Base-by-base conservation (phyloP, 2,113 vertebrate genomes). In the Salvelinus alpinus region DNA sequence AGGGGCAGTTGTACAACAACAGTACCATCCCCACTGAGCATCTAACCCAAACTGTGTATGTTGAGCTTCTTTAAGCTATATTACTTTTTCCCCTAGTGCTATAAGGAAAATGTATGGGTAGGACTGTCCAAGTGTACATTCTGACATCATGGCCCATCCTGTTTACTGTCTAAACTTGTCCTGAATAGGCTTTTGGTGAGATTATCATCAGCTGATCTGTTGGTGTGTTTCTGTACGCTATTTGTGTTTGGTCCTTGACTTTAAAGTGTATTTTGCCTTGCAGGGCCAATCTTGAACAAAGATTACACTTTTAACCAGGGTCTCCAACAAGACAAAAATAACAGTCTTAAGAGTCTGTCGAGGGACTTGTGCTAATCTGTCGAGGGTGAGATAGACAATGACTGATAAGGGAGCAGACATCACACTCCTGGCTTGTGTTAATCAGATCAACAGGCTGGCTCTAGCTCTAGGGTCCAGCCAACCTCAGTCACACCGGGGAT, bases 361-460 rank as follows among this genome's bases (percentile, higher is more conserved):
- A 60, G 59, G 14, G 20, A 18, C 14, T 20, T 89, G 88, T 31
- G 31, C 31, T 31, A 31, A 31, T 16, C 12, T 16, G 20, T 14
- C 3, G 1, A 60, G 59, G 14, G 20, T 31, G 74, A 88, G 88
- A 91, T 81, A 85, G 88, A 88, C 20, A 86, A 89, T 88, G 91
- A 91, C 88, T 80, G 89, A 92, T 86, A 88, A 82, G 72, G 66
- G 64, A 74, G 71, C 16, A 87, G 80, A 88, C 87, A 84, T 87
- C 68, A 68, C 18, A n/a, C 71, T 67, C 71, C 62, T 78, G 76
- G 69, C 20, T 4, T 60, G 38, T 80, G 47, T 83, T 70, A 83
- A 69, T 54, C 64, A 59, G 80, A 85, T 84, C 74, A 80, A 70
- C 24, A 60, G 73, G 59, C 78, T 27, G 20, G 77, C 72, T 78